A percentile compares a stretch with the other conserved stretches of the same genome.
Evolutionary conservation across 2,888 invertebrate genomes (phyloP).

Genomic region (Calameuta idolon): DNA sequence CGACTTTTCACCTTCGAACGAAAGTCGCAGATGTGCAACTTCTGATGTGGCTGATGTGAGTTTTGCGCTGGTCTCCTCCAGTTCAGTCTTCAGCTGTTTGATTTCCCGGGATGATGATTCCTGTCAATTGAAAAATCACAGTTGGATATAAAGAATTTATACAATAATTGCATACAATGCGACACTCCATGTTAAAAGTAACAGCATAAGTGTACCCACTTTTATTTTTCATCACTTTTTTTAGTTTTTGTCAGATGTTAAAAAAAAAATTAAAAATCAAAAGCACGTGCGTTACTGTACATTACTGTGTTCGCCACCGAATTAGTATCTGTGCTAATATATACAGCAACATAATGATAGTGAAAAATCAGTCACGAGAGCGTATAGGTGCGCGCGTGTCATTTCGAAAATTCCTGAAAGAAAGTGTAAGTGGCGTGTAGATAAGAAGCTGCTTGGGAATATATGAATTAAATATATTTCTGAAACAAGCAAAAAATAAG

Average conservation of each 20-base stretch:
- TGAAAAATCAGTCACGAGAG: background rate
- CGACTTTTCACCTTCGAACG: constrained; percentile 53
- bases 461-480: background rate
- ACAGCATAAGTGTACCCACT: background rate
- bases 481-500: constrained; percentile 61
- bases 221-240: background rate
- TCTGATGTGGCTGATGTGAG: constrained; percentile 46
- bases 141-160: background rate
- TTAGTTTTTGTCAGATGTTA: background rate
- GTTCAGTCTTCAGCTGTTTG: constrained; percentile 45
- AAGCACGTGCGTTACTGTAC: background rate
- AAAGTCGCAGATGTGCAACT: constrained; percentile 44
- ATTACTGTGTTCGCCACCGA: background rate
- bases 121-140: constrained; percentile 32
- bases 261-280: background rate
- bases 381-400: background rate
- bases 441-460: background rate
- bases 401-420: background rate
- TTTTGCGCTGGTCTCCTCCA: constrained; percentile 47
- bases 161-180: background rate
- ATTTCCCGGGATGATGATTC: constrained; percentile 55
- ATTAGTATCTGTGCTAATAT: constrained; percentile 1
- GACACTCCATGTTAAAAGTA: background rate
- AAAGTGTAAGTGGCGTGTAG: background rate
- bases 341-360: background rate